Base-by-base conservation (phyloP, 2,113 vertebrate genomes). In the Astur gentilis region DNA sequence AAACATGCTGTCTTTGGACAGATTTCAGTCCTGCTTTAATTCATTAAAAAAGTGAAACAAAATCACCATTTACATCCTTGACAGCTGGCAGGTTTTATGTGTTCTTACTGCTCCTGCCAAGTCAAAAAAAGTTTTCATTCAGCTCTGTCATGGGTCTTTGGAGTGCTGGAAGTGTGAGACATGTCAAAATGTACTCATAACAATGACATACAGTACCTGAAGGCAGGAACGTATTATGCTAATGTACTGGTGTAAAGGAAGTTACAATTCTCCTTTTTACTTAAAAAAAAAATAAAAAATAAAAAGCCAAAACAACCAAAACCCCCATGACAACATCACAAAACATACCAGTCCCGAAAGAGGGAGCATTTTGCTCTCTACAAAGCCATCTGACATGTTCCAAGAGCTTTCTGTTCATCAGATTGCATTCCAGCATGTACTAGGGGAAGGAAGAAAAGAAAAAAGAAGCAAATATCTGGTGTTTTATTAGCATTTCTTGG, bases 1-100 rank as follows among this genome's bases (percentile, higher is more conserved):
- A 98, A 99, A 98, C 99, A 98, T 98, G 99, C 99, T 99, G 97
- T 96, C 98, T 98, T 99, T 99, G 99, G 99, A 99, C 86, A 64
- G 71, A 93, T 97, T 99, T 99, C 98, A 99, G 98, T 97, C 96
- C 97, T 94, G 95, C 97, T 99, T 98, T 98, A 98, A 99, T 99
- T 99, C 98, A 98, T 98, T 97, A 96, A 95, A 97, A 96, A 98
- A 98, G 98, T 98, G 98, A 98, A 99, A 98, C 98, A 98, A 98
- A 98, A 99, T 99, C 98, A 97, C 97, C 97, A 97, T 99, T 98
- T 98, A 98, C 97, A 98, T 98, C 97, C 97, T 96, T 98, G 98
- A 99, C 98, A 99, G 98, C 98, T 98, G 97, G 98, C 98, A 98
- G 98, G 97, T 98, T 98, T 98, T 98, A 96, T 98, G 97, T 98